These are phyloP conservation scores for Pogona vitticeps DNA, from an alignment of 2,113 vertebrate species.

Conservation along the genomic window DNA sequence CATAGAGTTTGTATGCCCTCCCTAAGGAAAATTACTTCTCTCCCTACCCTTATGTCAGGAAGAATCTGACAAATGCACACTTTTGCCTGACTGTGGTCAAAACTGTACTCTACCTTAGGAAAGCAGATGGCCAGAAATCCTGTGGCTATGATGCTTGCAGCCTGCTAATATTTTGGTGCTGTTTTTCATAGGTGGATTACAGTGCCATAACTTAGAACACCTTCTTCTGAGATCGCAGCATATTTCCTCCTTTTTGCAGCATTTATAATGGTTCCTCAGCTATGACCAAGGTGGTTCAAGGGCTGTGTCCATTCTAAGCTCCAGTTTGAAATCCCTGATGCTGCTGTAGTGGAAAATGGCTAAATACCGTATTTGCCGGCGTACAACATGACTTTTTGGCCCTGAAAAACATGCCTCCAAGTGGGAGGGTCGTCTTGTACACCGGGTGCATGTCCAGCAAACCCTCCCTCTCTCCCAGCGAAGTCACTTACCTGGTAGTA, in stretches of 20 bases:
- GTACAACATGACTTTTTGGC: too few relatives aligned
- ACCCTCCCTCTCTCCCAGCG: too few relatives aligned
- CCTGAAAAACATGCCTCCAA: too few relatives aligned
- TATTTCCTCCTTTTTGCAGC: background rate
- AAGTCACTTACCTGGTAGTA: too few relatives aligned
- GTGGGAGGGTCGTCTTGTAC: too few relatives aligned
- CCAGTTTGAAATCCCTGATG: background rate
- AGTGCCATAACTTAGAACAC: background rate
- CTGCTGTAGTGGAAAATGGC: background rate
- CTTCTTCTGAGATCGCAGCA: background rate
- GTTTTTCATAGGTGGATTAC: background rate
- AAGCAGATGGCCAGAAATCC: background rate
- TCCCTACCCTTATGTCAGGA: background rate
- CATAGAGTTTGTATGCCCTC: too few relatives aligned
- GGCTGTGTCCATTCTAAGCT: background rate
- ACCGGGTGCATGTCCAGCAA: too few relatives aligned
- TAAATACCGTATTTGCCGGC: too few relatives aligned
- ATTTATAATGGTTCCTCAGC: background rate
- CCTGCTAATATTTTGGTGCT: background rate
- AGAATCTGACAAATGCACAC: background rate
- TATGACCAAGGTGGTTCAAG: background rate
- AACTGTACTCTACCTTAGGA: too few relatives aligned
- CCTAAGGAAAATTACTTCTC: too few relatives aligned
- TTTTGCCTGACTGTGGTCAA: background rate
- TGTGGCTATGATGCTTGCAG: background rate